Base-by-base conservation (phyloP, 2,888 invertebrate species). In the Ormyrus nitidulus region DNA sequence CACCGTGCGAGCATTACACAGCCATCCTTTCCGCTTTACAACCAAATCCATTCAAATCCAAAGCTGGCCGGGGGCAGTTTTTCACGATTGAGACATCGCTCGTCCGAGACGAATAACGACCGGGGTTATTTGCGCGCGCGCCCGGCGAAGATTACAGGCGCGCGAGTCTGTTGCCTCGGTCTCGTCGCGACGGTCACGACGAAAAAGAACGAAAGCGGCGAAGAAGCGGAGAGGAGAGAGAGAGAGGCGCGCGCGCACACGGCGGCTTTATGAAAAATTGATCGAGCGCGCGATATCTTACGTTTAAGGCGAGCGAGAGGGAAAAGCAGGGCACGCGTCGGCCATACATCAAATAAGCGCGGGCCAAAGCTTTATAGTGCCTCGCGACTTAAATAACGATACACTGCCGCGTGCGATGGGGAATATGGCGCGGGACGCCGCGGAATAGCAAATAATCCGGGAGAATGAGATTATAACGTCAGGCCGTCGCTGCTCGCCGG, bases 351-450 rank as follows among this genome's bases (percentile, higher is more conserved):
- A 90, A 88, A 88, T 85, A 83, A 85, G 19, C 83, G 83, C 84
- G 85, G 65, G 9, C 62, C 53, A 59, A 74, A 66, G 82, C 87
- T 88, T 89, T 90, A 19, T 19, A 90, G 89, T 89, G 88, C 89
- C 61, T 6, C 74, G 77, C 79, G 90, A 90, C 90, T 90, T 89
- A 89, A 90, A 90, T 89, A 89, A 90, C 90, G 90, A 90, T 90
- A 90, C 89, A 88, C 83, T 83, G 83, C 84, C 86, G 54, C 46
- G 13, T 53, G 19, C 19, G 51, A 8, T 6, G 68, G 19, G 54
- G 19, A 19, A 19, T 8, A 19, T 1, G 10, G 44, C 5, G 59
- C 19, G 61, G 51, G 19, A 5, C 4, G 46, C 61, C 53, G 53
- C 13, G 61, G 80, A 80, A 80, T 77, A 62, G 76, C 76, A 72